Base-by-base conservation (phyloP, 2,888 invertebrate species). In the Lepeophtheirus nordmannii region DNA sequence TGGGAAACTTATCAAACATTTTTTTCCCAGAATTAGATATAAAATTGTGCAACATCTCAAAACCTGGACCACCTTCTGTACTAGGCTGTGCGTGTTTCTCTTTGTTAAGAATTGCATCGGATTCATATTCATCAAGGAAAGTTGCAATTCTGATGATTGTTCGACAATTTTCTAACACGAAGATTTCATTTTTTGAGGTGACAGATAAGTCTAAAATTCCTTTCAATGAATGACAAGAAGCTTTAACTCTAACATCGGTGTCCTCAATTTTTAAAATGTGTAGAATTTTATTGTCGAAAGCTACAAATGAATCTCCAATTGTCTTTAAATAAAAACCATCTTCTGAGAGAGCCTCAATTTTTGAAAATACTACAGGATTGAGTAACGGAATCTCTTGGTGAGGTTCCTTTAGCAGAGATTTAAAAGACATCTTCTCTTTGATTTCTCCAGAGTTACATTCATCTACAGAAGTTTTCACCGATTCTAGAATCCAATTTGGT, bases 21-120 rank as follows among this genome's bases (percentile, higher is more conserved):
- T 46, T 46, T 46, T 46, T 46, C n/a, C 53, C 53, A 14, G 53
- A 46, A 46, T 46, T 46, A 17, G 53, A 46, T 14, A 46, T n/a
- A 46, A 46, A 46, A 17, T 46, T 46, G 8, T 2, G 8, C 5
- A 46, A 17, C 1, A 17, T 46, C 8, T 46, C 53, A 5, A 46
- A 17, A 8, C 53, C 53, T n/a, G 53, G 53, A 17, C 53, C 53
- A 46, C 53, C 53, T 17, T 46, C 53, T n/a, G 53, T 14, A 17
- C 14, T 8, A 5, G 53, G 17, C 5, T 3, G 17, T 5, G 17
- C 53, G 8, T 17, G 5, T 46, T 14, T 14, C 14, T 46, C 53
- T n/a, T 46, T 46, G 17, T 14, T n/a, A 5, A 46, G 53, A 17
- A 46, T 17, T 2, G 53, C 53, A 5, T 46, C 53, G 8, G 53